Evolutionary conservation across 2,888 invertebrate species (phyloP), one percentile per base, ranked within the genome.

Genomic region (Drosophila austrosaltans): DNA sequence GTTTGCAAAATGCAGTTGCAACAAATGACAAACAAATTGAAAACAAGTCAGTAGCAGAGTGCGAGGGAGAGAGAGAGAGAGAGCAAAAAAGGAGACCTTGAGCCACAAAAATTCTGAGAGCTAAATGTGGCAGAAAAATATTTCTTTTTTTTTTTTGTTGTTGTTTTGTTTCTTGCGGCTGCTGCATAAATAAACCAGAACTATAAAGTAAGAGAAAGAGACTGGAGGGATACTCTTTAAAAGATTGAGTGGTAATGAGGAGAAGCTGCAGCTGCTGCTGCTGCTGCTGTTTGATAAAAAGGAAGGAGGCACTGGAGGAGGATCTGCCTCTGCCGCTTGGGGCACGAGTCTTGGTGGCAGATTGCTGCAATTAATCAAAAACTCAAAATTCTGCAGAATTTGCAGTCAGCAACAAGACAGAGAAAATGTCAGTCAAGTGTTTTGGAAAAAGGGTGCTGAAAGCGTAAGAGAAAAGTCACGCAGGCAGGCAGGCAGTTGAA

Each of bases 301-400:
- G 7, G 36, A 36, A 10, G 36, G 10, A 36, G 36, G 36, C 8
- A 32, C 4, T 28, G 59, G 69, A 65, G 66, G 63, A 60, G 66
- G 71, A 66, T 44, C 68, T 57, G 44, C 12, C 60, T 44, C 68
- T 57, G 44, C 12, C 60, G 68, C 57, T 63, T 39, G 22, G 69
- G 59, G 69, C 75, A 63, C 75, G 69, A 64, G 40, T 44, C 63
- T 44, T 40, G 61, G 28, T 39, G 22, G 53, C 69, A 74, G 72
- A 72, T 72, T 72, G 72, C 68, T 42, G 77, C 74, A 77, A 77
- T 77, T 77, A 77, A 77, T 77, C 77, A 75, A 68, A 77, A 71
- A 74, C 75, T 68, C 68, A 61, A 75, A 76, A 77, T 77, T 77
- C 77, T 66, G 42, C 65, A 56, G 69, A 77, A 77, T 56, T 56